Evolutionary conservation across 2,888 invertebrate species (phyloP).

Genomic region (Melanophora roralis): DNA sequence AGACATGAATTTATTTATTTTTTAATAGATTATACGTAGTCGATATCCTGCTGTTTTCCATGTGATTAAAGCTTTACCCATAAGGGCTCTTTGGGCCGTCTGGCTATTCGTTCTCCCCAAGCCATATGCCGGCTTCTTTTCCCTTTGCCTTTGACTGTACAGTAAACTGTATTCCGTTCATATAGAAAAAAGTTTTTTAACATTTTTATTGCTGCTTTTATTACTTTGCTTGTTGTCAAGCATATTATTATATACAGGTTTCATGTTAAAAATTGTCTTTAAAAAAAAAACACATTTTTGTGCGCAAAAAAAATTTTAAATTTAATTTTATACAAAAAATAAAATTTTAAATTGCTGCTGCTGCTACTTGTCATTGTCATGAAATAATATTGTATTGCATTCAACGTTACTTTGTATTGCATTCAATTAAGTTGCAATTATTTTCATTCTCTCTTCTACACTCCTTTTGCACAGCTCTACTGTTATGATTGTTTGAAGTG

Average conservation of each 20-base stretch:
- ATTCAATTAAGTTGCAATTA: slow-evolving; percentile 56
- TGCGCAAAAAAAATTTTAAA: background rate
- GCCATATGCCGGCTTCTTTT: too few relatives aligned
- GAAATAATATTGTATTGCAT: slow-evolving; percentile 41
- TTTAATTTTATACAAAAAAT: slow-evolving; percentile 30
- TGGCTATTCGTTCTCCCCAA: too few relatives aligned
- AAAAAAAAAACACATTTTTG: background rate
- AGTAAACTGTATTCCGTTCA: too few relatives aligned
- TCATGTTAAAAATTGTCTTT: slow-evolving; percentile 3
- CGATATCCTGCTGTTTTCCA: too few relatives aligned
- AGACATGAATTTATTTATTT: too few relatives aligned
- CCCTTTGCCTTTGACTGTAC: too few relatives aligned
- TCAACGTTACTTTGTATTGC: slow-evolving; percentile 43
- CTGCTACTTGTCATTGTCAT: slow-evolving; percentile 34
- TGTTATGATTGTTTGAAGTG: slow-evolving; percentile 28
- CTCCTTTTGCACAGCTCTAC: background rate
- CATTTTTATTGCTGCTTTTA: slow-evolving; percentile 10
- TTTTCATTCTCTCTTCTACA: slow-evolving; percentile 1
- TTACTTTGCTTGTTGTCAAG: slow-evolving; percentile 9
- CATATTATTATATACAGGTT: slow-evolving; percentile 14
- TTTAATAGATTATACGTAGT: too few relatives aligned
- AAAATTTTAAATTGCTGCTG: slow-evolving; percentile 24
- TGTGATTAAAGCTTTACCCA: too few relatives aligned
- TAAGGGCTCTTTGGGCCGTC: too few relatives aligned
- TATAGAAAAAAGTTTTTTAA: background rate